Evolutionary conservation across 2,797 vertebrate species (phyloP).

Genomic region (Sandelia bainsii): DNA sequence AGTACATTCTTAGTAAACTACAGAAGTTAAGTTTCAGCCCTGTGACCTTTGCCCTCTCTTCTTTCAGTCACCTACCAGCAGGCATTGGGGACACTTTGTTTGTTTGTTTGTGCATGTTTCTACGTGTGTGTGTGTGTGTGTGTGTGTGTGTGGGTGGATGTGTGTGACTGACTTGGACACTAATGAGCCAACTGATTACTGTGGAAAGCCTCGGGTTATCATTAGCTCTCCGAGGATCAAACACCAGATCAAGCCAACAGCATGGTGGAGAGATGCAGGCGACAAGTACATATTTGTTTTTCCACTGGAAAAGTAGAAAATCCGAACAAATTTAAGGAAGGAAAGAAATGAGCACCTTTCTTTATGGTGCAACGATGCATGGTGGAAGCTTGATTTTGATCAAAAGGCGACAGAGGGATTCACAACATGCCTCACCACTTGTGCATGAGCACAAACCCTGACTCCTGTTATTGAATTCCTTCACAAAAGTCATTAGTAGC

Average conservation of each 20-base stretch:
- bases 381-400: constrained; percentile 6
- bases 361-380: not conserved
- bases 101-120: constrained; percentile 12
- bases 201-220: constrained; percentile 61
- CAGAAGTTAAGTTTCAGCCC: constrained; percentile 11
- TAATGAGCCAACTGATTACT: constrained; percentile 80
- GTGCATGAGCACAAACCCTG: constrained; percentile 15
- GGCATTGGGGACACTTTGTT: constrained; percentile 35
- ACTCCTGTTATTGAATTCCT: constrained; percentile 19
- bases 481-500: constrained; percentile 44
- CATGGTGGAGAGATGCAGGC: constrained; percentile 12
- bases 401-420: constrained; percentile 8
- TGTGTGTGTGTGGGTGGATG: constrained; percentile 27
- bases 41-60: constrained; percentile 43
- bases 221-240: constrained; percentile 65
- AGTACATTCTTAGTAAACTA: constrained; percentile 28
- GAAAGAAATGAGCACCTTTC: constrained; percentile 5
- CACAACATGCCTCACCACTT: not conserved
- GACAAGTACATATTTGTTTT: constrained; percentile 48
- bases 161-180: constrained; percentile 57
- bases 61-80: constrained; percentile 40
- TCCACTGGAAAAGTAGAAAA: constrained; percentile 35
- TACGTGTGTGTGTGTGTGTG: constrained; percentile 2
- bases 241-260: constrained; percentile 52
- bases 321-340: not conserved